Percentiles rank a stretch among this genome's conserved stretches.
phyloP scores from a whole-genome alignment of 2,888 invertebrate genomes.

The Pyrrhosoma nymphula region DNA sequence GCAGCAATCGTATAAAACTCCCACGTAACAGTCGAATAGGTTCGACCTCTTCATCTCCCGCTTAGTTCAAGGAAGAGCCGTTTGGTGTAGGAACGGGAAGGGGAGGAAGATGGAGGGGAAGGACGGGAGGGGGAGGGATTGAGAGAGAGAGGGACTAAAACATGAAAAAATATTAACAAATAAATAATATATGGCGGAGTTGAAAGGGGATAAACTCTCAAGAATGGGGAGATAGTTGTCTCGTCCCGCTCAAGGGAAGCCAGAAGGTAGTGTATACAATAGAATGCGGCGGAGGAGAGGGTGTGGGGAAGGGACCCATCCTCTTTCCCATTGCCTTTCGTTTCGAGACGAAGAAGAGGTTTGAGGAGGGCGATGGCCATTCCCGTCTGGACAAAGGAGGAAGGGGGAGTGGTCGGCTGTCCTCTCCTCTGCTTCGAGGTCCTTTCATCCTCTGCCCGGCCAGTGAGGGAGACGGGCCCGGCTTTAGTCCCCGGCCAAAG shows the following conservation, averaged over 20 bases:
- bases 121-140: not conserved
- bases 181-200: conserved; percentile 44
- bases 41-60: conserved; percentile 31
- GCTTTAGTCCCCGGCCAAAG: not conserved
- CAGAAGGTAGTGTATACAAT: conserved; percentile 41
- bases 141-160: not conserved
- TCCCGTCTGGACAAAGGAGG: not conserved
- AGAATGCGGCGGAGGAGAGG: not conserved
- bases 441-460: not conserved
- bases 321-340: not conserved
- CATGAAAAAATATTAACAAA: conserved; percentile 33
- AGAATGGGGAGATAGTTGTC: conserved; percentile 50
- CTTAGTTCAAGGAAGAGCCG: not conserved
- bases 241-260: not conserved
- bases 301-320: not conserved
- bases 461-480: not conserved
- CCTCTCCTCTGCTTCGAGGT: too few relatives aligned
- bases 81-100: not conserved
- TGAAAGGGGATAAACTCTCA: conserved; percentile 50
- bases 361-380: not conserved
- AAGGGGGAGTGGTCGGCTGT: not conserved
- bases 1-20: not conserved
- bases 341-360: not conserved
- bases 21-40: not conserved
- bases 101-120: not conserved